Percentiles rank a stretch among this genome's conserved stretches.
Conservation (phyloP, 2,888 invertebrate genomes). For the Stratiomys singularior region DNA sequence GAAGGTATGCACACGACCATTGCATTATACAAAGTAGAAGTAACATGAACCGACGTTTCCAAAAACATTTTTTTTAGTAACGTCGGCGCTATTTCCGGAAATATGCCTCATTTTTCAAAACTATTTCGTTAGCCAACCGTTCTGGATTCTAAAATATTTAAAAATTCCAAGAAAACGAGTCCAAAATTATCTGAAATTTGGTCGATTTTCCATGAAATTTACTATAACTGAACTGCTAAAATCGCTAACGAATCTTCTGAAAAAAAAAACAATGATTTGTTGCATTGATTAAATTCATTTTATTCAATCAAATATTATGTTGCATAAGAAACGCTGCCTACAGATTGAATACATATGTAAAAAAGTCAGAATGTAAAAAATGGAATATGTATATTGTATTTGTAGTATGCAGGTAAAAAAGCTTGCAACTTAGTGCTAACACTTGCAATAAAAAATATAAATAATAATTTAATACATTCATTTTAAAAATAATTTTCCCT, state of each 20-base stretch:
- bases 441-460: slow-evolving; percentile 36
- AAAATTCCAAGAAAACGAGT: too few relatives aligned
- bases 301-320: slow-evolving; percentile 30
- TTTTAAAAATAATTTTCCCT: slow-evolving; percentile 6
- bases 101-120: too few relatives aligned
- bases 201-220: background rate
- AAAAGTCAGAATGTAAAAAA: slow-evolving; percentile 46
- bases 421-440: slow-evolving; percentile 36
- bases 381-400: slow-evolving; percentile 39
- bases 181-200: background rate
- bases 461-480: slow-evolving; percentile 36
- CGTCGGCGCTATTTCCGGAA: too few relatives aligned
- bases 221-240: background rate
- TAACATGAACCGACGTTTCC: too few relatives aligned
- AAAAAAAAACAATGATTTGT: too few relatives aligned
- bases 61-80: too few relatives aligned
- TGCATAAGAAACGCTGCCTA: slow-evolving; percentile 24
- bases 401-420: slow-evolving; percentile 34
- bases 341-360: slow-evolving; percentile 2
- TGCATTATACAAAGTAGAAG: too few relatives aligned
- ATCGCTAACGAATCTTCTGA: too few relatives aligned
- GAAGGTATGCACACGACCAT: too few relatives aligned
- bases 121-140: too few relatives aligned
- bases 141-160: too few relatives aligned
- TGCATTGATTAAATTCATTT: slow-evolving; percentile 41